Percentiles rank a stretch among this genome's conserved stretches.
phyloP scores from a whole-genome alignment of 2,797 vertebrate species.

The Sarcophilus harrisii region DNA sequence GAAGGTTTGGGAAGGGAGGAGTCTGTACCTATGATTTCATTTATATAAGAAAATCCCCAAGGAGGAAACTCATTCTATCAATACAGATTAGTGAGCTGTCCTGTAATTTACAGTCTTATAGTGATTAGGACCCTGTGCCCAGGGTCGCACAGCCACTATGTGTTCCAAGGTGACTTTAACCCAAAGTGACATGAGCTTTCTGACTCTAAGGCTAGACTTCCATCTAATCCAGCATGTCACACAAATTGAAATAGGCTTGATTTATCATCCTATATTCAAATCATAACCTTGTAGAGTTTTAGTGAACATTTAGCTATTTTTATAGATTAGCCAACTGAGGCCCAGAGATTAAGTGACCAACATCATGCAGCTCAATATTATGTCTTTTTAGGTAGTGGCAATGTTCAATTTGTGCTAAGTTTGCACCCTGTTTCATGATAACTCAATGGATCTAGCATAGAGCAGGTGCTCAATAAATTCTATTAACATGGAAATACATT shows the following conservation, averaged over 20 bases:
- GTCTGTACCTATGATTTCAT: neutral
- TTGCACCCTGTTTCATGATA: neutral
- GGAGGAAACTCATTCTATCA: neutral
- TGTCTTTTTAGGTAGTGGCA: constrained; percentile 27
- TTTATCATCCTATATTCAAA: neutral
- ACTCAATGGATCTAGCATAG: constrained; percentile 19
- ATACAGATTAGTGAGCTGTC: neutral
- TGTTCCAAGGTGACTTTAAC: neutral
- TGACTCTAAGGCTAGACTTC: neutral
- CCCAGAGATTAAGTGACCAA: neutral
- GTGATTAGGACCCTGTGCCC: no score
- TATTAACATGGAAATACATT: constrained; percentile 38
- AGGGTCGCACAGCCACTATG: neutral
- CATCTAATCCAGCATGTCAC: neutral
- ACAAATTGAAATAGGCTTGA: neutral
- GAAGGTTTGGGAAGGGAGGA: neutral
- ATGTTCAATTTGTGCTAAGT: constrained; percentile 40
- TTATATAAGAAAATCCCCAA: neutral
- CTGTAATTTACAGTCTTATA: neutral
- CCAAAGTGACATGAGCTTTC: neutral
- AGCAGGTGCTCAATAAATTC: constrained; percentile 45
- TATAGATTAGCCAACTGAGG: neutral
- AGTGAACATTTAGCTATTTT: neutral
- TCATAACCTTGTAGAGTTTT: neutral
- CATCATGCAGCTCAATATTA: neutral